Evolutionary conservation across 2,797 vertebrate species (phyloP), one percentile per base, ranked within the genome.

Genomic region (Pipistrellus kuhlii): DNA sequence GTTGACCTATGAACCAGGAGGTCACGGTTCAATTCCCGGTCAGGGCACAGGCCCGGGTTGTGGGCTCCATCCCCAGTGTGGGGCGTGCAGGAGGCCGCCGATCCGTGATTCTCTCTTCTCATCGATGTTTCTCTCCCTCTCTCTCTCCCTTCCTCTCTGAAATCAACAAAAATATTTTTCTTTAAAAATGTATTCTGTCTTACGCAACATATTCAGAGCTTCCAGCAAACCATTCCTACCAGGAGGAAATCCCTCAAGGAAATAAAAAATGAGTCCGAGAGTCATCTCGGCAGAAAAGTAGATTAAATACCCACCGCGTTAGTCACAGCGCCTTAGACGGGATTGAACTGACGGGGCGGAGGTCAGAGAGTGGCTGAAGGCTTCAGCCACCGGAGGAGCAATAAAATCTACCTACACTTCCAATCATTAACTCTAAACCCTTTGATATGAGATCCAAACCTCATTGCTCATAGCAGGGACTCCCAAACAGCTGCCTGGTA

Each of bases 261-360:
- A 93, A 51, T 14, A 88, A 72, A 98, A 97, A 97, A 93, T 97
- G 97, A 93, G 95, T 98, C 97, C 96, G 96, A 98, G 98, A 98
- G 97, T 98, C 97, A 98, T 98, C 98, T 98, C 97, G 98, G 97
- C 96, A 97, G 98, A 97, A 97, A 98, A 98, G 98, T 98, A 98
- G 98, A 98, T 98, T 98, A 98, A 98, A 98, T 98, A 98, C 97
- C 98, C 96, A 96, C 97, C 97, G 97, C 98, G 98, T 98, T 98
- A 98, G 98, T 98, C 98, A 98, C 98, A 98, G 97, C 97, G 98
- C 97, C 98, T 98, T 98, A 98, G 97, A 98, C 97, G 97, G 97
- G 98, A 98, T 98, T 98, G 98, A 97, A 98, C 98, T 98, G 97
- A 97, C 97, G 97, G 96, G 94, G 93, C 96, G 98, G 96, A 97